These are phyloP conservation scores for Acropora yongei DNA, from an alignment of 64 coral and sea anemone species.

Conservation along the genomic window DNA sequence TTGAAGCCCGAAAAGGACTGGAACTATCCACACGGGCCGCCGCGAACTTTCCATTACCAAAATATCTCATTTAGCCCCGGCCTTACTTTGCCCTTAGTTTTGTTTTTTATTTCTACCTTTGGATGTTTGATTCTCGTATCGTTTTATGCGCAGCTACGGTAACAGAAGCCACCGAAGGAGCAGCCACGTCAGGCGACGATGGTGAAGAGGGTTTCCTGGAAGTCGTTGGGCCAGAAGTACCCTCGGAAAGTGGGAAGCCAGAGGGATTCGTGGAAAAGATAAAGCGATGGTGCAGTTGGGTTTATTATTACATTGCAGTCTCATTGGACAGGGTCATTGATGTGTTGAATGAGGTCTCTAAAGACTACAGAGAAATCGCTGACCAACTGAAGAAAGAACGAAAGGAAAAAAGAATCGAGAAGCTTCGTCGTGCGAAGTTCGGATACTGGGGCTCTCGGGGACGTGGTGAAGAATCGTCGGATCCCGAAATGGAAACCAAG, in stretches of 20 bases:
- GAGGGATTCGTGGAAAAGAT: constrained; percentile 66
- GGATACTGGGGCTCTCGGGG: constrained; percentile 36
- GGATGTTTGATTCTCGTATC: too few relatives aligned
- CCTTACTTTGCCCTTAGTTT: too few relatives aligned
- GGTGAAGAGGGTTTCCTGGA: constrained; percentile 27
- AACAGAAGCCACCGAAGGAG: not conserved
- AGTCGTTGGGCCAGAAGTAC: constrained; percentile 32
- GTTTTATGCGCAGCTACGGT: not conserved
- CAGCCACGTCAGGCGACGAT: constrained; percentile 17
- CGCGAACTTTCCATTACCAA: too few relatives aligned
- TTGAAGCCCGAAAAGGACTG: too few relatives aligned
- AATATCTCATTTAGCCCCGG: too few relatives aligned
- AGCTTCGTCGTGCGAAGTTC: constrained; percentile 63
- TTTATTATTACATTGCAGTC: constrained; percentile 91
- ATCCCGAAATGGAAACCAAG: constrained; percentile 1
- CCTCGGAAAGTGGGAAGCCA: not conserved
- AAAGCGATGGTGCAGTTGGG: constrained; percentile 79
- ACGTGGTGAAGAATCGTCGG: constrained; percentile 29
- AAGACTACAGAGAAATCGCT: constrained; percentile 94
- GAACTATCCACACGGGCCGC: too few relatives aligned
- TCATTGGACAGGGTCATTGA: constrained; percentile 87
- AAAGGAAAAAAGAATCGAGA: constrained; percentile 92
- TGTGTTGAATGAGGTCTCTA: constrained; percentile 81
- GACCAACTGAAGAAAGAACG: constrained; percentile 87
- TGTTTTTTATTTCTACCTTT: too few relatives aligned